Percentiles rank a stretch among this genome's conserved stretches.
These are phyloP conservation scores for Drepana falcataria DNA, from an alignment of 2,888 invertebrate species.

Conservation along the genomic window DNA sequence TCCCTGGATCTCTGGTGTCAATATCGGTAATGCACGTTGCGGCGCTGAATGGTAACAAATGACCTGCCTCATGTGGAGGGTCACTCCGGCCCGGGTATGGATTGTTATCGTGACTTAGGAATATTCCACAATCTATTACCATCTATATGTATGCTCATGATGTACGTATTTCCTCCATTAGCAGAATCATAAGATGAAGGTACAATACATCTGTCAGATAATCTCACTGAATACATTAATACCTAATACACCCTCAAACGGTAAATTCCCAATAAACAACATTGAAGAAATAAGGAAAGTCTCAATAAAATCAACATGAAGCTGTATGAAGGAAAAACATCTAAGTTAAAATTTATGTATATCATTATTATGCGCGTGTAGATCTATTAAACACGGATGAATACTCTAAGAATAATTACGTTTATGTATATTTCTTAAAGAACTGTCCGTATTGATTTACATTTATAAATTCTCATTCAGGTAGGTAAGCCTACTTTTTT, in stretches of 20 bases:
- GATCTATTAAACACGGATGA: no score
- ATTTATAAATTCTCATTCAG: no score
- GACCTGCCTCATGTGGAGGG: neutral
- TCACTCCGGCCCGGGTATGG: neutral
- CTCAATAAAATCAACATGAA: neutral
- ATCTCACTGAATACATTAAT: neutral
- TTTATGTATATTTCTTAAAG: no score
- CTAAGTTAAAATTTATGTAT: neutral
- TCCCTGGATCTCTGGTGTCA: slow-evolving; percentile 21
- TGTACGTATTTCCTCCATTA: neutral
- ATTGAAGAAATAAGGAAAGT: neutral
- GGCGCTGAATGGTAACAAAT: slow-evolving; percentile 7
- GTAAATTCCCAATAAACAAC: neutral
- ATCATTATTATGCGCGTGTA: neutral
- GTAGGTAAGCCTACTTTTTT: no score
- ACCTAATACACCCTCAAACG: neutral
- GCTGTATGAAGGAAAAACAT: neutral
- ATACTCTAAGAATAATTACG: no score
- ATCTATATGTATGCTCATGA: neutral
- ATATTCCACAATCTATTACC: neutral
- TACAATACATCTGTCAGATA: neutral
- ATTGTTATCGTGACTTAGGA: neutral
- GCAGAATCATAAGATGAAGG: neutral
- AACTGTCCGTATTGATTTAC: no score
- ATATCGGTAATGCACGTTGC: slow-evolving; percentile 12